These are phyloP conservation scores for Brachionus koreanus DNA, from an alignment of 1,140 invertebrate genomes.

Conservation along the genomic window DNA sequence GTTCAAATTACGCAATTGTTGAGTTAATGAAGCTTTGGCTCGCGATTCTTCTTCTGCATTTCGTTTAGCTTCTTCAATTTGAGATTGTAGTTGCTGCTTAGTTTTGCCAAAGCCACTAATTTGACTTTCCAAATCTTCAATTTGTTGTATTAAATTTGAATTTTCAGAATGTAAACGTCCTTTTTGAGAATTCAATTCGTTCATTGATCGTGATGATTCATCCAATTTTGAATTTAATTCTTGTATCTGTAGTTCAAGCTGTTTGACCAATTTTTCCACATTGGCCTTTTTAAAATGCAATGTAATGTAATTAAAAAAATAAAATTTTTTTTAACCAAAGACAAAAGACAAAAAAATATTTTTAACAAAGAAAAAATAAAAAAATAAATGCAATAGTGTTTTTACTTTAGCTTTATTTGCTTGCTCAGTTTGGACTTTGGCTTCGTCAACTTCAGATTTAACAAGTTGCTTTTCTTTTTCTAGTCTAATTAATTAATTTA, in stretches of 20 bases:
- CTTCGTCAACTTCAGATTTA: slow-evolving; percentile 88
- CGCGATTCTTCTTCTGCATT: slow-evolving; percentile 53
- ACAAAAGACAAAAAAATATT: too few species aligned
- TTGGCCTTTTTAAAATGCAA: slow-evolving; percentile 67
- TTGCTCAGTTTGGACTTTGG: slow-evolving; percentile 77
- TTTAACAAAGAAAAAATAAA: too few species aligned
- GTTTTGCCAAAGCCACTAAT: slow-evolving; percentile 23
- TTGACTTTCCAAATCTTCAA: slow-evolving; percentile 44
- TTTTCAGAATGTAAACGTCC: slow-evolving; percentile 26
- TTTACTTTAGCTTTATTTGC: slow-evolving; percentile 87
- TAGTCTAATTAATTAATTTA: background rate
- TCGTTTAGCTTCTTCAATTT: slow-evolving; percentile 49
- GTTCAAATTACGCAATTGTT: slow-evolving; percentile 73
- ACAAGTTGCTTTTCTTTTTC: slow-evolving; percentile 55
- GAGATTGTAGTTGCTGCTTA: slow-evolving; percentile 39
- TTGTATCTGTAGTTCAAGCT: slow-evolving; percentile 85
- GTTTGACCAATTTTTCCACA: slow-evolving; percentile 93
- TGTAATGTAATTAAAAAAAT: too few species aligned
- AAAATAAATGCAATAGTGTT: background rate
- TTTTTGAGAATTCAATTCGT: slow-evolving; percentile 41
- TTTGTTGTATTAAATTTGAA: slow-evolving; percentile 25
- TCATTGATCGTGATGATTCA: slow-evolving; percentile 54
- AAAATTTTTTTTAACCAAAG: background rate
- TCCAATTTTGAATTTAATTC: slow-evolving; percentile 92
- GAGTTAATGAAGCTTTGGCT: slow-evolving; percentile 44